A percentile compares a stretch with the other conserved stretches of the same genome.
Conservation (phyloP, 2,113 vertebrate species). For the Toxotes chatareus region DNA sequence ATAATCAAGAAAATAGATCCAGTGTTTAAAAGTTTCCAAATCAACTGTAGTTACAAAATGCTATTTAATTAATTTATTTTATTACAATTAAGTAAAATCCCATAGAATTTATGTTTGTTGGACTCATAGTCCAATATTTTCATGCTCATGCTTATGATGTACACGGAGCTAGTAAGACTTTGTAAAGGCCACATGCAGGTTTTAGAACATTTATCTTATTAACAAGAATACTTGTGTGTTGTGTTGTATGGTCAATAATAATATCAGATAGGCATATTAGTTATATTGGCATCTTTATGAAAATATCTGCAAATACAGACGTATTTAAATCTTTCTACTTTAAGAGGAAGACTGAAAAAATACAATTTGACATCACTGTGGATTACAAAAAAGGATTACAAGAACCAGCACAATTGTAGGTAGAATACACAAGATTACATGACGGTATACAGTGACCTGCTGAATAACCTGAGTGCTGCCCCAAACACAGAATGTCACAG, state of each 20-base stretch:
- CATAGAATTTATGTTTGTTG: conserved; percentile 55
- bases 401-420: conserved; percentile 46
- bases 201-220: conserved; percentile 59
- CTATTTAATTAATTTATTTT: conserved; percentile 51
- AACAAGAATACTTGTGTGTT: conserved; percentile 48
- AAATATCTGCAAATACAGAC: conserved; percentile 71
- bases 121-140: conserved; percentile 57
- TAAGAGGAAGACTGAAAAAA: conserved; percentile 67
- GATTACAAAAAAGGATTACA: conserved; percentile 51
- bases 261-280: conserved; percentile 43
- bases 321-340: conserved; percentile 46
- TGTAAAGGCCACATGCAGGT: conserved; percentile 82
- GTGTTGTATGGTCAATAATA: conserved; percentile 40
- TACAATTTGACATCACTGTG: conserved; percentile 67
- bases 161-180: conserved; percentile 71
- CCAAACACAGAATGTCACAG: neutral
- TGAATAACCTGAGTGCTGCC: conserved; percentile 35
- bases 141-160: conserved; percentile 80
- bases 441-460: conserved; percentile 12
- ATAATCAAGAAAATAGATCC: conserved; percentile 52
- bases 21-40: conserved; percentile 52
- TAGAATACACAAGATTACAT: conserved; percentile 40
- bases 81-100: conserved; percentile 57
- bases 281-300: conserved; percentile 60
- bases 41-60: conserved; percentile 45